Evolutionary conservation across 2,888 invertebrate species (phyloP).

Genomic region (Steinernema hermaphroditum): DNA sequence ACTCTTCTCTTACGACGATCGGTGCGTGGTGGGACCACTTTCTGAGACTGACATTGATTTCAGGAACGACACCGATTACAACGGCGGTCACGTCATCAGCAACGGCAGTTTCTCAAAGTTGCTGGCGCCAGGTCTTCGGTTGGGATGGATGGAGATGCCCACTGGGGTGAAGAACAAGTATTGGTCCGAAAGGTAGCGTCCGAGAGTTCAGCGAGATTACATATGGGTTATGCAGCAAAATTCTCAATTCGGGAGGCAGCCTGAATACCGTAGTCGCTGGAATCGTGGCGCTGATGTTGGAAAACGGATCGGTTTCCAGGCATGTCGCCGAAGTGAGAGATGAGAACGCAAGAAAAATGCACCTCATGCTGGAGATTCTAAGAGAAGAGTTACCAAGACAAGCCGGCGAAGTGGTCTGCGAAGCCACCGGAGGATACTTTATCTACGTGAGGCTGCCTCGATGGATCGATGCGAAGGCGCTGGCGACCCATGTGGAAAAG

Average conservation of each 20-base stretch:
- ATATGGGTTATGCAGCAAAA: conserved; percentile 70
- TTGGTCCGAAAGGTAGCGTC: conserved; percentile 37
- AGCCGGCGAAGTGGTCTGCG: conserved; percentile 67
- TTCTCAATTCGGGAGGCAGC: conserved; percentile 72
- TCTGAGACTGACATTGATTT: conserved; percentile 31
- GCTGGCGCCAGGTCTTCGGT: conserved; percentile 73
- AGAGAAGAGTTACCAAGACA: conserved; percentile 32
- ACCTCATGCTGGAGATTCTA: conserved; percentile 35
- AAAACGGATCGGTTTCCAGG: conserved; percentile 70
- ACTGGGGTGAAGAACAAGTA: conserved; percentile 51
- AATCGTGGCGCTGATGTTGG: conserved; percentile 68
- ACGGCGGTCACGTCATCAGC: conserved; percentile 72
- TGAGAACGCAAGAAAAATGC: conserved; percentile 40
- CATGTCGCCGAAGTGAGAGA: conserved; percentile 36
- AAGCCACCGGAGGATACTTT: conserved; percentile 72
- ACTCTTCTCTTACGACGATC: conserved; percentile 69
- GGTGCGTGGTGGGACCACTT: background rate
- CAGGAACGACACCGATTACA: conserved; percentile 65
- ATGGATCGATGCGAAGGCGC: conserved; percentile 49
- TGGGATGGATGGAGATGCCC: conserved; percentile 75
- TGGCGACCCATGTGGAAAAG: conserved; percentile 34
- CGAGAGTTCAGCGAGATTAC: too few relatives aligned
- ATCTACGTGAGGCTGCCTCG: conserved; percentile 73
- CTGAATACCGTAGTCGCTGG: conserved; percentile 73
- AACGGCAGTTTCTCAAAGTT: conserved; percentile 75